Percentiles rank a stretch among this genome's conserved stretches.
Conservation (phyloP, 2,888 invertebrate species). For the Eumacrocentrus americanus region DNA sequence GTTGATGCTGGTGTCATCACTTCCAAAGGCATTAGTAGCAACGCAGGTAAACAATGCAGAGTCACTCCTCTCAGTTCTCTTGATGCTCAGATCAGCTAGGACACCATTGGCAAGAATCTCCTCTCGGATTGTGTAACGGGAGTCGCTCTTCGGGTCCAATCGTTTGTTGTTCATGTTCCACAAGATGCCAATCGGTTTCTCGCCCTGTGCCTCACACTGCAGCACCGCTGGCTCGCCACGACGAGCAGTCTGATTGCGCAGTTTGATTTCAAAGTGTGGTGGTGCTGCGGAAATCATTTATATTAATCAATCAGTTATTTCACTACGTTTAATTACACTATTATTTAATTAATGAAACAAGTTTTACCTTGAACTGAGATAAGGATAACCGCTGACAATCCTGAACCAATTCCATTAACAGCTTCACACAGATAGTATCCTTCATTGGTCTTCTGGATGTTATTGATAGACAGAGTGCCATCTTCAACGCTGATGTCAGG, state of each 20-base stretch:
- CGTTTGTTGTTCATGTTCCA: conserved; percentile 96
- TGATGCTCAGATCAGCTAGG: conserved; percentile 86
- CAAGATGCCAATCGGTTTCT: conserved; percentile 91
- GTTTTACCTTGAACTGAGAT: conserved; percentile 87
- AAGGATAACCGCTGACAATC: conserved; percentile 90
- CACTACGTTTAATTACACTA: background rate
- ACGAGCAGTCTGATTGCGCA: conserved; percentile 88
- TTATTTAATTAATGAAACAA: conserved; percentile 5
- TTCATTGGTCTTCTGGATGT: conserved; percentile 92
- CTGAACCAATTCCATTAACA: conserved; percentile 94
- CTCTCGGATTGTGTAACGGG: conserved; percentile 83
- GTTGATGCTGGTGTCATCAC: conserved; percentile 93
- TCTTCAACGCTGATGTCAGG: conserved; percentile 93
- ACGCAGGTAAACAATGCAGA: conserved; percentile 91
- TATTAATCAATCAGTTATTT: conserved; percentile 3
- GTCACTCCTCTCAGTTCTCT: conserved; percentile 86
- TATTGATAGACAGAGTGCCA: conserved; percentile 87
- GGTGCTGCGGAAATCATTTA: conserved; percentile 71
- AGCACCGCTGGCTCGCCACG: conserved; percentile 89
- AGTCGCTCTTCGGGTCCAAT: conserved; percentile 86
- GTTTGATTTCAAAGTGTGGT: conserved; percentile 91
- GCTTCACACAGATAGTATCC: conserved; percentile 96
- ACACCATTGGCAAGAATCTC: conserved; percentile 88
- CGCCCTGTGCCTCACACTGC: conserved; percentile 92
- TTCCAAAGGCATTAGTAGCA: conserved; percentile 91